Conservation (phyloP, 2,888 invertebrate species). For the Cryptus viduatorius region DNA sequence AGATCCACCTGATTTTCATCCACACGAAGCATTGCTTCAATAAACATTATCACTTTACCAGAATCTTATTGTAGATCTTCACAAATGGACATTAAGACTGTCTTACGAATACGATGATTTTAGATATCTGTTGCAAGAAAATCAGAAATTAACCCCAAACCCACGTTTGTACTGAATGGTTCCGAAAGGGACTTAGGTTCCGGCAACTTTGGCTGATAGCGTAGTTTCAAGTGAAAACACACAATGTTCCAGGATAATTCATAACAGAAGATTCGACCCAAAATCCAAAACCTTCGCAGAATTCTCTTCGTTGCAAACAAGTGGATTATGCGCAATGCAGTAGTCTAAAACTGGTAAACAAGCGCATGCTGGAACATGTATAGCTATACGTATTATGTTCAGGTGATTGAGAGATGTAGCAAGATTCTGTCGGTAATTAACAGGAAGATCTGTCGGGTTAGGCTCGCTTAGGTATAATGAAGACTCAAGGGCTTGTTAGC, state of each 20-base stretch:
- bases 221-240: not conserved
- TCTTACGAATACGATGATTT: not conserved
- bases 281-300: not conserved
- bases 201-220: no score
- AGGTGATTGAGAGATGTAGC: constrained; percentile 34
- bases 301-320: not conserved
- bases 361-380: not conserved
- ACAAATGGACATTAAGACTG: not conserved
- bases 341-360: constrained; percentile 13
- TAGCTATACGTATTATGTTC: constrained; percentile 4
- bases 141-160: not conserved
- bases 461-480: not conserved
- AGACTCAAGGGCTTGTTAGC: not conserved
- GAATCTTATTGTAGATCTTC: not conserved
- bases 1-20: no score
- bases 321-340: constrained; percentile 9
- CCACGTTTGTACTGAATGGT: no score
- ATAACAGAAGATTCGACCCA: not conserved
- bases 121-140: not conserved
- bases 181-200: no score
- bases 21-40: not conserved
- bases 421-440: constrained; percentile 36
- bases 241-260: not conserved
- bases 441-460: constrained; percentile 34
- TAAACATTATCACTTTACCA: not conserved